Evolutionary conservation across 1,140 invertebrate genomes (phyloP).

Genomic region (Harlomillsia oculata): DNA sequence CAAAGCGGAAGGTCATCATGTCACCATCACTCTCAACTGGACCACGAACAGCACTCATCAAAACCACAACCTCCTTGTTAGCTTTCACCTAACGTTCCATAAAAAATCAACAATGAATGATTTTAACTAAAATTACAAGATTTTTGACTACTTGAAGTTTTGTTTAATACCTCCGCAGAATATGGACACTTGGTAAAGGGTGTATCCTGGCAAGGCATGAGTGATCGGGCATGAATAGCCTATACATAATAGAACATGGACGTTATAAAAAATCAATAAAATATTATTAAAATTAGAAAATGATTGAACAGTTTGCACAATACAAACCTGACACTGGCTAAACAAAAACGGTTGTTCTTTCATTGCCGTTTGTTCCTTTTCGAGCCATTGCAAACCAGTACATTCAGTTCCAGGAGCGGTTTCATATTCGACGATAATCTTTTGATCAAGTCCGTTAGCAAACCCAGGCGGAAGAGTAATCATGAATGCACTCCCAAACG

Average conservation of each 20-base stretch:
- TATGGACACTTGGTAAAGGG: constrained; percentile 81
- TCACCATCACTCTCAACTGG: not conserved
- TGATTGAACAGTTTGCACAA: too few relatives aligned
- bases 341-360: constrained; percentile 80
- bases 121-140: too few relatives aligned
- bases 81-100: constrained; percentile 65
- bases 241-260: constrained; percentile 38
- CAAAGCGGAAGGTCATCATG: constrained; percentile 52
- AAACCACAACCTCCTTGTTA: constrained; percentile 61
- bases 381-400: constrained; percentile 82
- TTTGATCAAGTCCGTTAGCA: too few relatives aligned
- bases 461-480: too few relatives aligned
- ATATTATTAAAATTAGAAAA: not conserved
- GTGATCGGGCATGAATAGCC: constrained; percentile 77
- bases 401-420: constrained; percentile 48
- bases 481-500: too few relatives aligned
- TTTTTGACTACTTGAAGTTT: too few relatives aligned
- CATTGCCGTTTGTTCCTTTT: constrained; percentile 72
- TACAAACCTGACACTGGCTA: constrained; percentile 67
- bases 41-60: constrained; percentile 73
- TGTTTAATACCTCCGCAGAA: constrained; percentile 66
- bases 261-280: not conserved
- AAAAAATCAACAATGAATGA: too few relatives aligned
- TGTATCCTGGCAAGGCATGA: constrained; percentile 88
- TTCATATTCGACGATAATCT: too few relatives aligned